Evolutionary conservation across 2,797 vertebrate genomes (phyloP), one percentile per base, ranked within the genome.

Genomic region (Lepilemur ruficaudatus): DNA sequence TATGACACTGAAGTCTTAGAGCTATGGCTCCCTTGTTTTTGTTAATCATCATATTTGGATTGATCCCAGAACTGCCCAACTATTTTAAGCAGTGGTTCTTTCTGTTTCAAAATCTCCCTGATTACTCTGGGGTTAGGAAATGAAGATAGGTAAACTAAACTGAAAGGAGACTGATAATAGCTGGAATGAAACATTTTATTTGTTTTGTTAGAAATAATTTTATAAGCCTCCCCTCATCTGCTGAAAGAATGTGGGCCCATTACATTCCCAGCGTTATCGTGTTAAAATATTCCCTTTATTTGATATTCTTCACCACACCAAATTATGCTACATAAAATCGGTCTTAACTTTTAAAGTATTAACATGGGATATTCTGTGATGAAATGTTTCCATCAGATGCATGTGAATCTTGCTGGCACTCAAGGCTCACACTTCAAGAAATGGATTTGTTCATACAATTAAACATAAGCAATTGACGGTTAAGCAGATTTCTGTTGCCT

Each of bases 381-480:
- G 96, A 93, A 97, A 94, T 86, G 61, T 82, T 97, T 96, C 78
- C 89, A 93, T 95, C 93, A 93, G 92, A 89, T 85, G 63, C 95
- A 46, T 9, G 3, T 76, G 73, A 88, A 85, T 93, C 91, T 95
- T 96, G 50, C 83, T 96, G 83, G 87, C 95, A 96, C 93, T 98
- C 92, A 91, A 95, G 80, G 61, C 61, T 87, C 46, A 73, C 94
- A 80, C 87, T 97, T 98, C 86, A 95, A 95, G 95, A 96, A 97
- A 94, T 97, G 78, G 92, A 96, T 97, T 97, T 97, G 69, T 78
- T 97, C 91, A 94, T 96, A 89, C 94, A 97, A 97, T 97, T 98
- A 98, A 96, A 85, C 84, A 89, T 81, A 72, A 96, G 95, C 91
- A 95, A 95, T 95, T 95, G 94, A 18, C 38, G 96, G 76, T 96